Percentiles rank a stretch among this genome's conserved stretches.
Evolutionary conservation across 2,797 vertebrate genomes (phyloP).

Genomic region (Onychomys arenicola): DNA sequence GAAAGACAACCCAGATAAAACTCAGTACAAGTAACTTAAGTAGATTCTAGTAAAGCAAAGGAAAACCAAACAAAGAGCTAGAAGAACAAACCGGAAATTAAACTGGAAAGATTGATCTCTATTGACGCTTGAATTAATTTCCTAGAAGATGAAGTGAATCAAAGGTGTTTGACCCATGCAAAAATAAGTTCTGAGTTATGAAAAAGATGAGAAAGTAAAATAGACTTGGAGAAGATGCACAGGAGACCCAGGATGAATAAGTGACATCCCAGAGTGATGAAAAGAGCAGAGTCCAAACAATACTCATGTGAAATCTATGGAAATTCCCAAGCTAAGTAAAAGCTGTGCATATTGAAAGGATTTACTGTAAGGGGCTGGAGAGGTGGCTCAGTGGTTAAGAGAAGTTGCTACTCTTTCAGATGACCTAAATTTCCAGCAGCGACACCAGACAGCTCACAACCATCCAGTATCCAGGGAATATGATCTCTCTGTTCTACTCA

Average conservation of each 20-base stretch:
- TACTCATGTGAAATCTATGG: neutral
- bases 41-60: neutral
- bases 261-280: neutral
- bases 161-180: neutral
- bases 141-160: neutral
- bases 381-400: neutral
- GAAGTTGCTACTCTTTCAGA: neutral
- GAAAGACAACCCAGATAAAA: neutral
- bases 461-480: neutral
- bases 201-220: conserved; percentile 10
- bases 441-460: neutral
- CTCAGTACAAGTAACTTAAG: neutral
- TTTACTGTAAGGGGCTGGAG: no score
- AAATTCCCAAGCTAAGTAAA: neutral
- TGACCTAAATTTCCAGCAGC: neutral
- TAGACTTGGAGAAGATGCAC: neutral
- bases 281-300: neutral
- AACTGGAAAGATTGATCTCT: neutral
- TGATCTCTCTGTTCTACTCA: neutral
- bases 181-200: neutral
- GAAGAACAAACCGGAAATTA: neutral
- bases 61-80: neutral
- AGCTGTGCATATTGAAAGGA: neutral
- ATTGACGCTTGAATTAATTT: conserved; percentile 29
- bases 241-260: neutral